These are phyloP conservation scores for Chirona hameri DNA, from an alignment of 2,888 invertebrate species.

Conservation along the genomic window DNA sequence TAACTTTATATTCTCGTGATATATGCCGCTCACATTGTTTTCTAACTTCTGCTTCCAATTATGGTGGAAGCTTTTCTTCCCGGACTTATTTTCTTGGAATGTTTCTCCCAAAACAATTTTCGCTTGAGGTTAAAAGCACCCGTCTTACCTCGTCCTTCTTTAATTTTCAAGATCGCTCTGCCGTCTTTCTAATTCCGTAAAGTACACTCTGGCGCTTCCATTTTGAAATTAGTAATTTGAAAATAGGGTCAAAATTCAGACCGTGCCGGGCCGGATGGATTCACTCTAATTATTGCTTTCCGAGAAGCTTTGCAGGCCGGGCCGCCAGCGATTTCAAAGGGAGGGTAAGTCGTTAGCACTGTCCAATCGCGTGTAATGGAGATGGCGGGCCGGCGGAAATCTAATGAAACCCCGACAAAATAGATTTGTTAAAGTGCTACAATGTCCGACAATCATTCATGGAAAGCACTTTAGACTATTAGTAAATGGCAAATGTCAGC, in stretches of 20 bases:
- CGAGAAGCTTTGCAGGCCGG: not conserved
- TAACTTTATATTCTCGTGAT: too few relatives aligned
- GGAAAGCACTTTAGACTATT: not conserved
- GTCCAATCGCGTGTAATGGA: conserved; percentile 9
- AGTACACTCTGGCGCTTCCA: not conserved
- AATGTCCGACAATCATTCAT: not conserved
- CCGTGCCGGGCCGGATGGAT: not conserved
- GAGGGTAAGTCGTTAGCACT: not conserved
- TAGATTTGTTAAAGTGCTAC: not conserved
- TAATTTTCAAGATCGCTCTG: conserved; percentile 9
- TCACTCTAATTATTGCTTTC: conserved; percentile 27
- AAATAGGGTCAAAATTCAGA: conserved; percentile 10
- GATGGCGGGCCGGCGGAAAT: not conserved
- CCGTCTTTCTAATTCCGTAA: conserved; percentile 4
- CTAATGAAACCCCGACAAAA: not conserved
- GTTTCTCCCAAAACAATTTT: conserved; percentile 1
- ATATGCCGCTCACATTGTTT: too few relatives aligned
- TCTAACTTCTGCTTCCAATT: too few relatives aligned
- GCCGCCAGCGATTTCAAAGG: not conserved
- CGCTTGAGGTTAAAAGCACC: not conserved
- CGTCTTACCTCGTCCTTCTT: not conserved
- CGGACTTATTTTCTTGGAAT: not conserved
- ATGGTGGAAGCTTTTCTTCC: too few relatives aligned
- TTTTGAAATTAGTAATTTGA: conserved; percentile 24
- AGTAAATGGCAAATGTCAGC: not conserved